Evolutionary conservation across 2,888 invertebrate genomes (phyloP).

Genomic region (Pachliopta kotzebuea): DNA sequence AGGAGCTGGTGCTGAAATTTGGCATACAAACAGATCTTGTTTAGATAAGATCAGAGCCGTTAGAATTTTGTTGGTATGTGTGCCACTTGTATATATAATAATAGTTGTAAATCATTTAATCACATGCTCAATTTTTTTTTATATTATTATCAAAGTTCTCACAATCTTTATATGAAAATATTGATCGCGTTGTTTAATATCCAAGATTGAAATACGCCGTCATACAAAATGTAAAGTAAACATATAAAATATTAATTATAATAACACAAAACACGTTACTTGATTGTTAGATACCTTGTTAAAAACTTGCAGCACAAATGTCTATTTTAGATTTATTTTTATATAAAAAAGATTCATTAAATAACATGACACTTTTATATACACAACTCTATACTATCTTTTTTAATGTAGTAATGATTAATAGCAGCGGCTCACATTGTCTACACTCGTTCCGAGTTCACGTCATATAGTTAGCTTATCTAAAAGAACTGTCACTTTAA

Average conservation of each 20-base stretch:
- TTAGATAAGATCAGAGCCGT: too few species aligned
- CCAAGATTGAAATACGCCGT: neutral
- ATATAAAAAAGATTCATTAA: too few species aligned
- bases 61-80: too few species aligned
- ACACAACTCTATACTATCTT: neutral
- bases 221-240: neutral
- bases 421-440: neutral
- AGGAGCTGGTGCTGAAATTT: too few species aligned
- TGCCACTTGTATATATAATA: too few species aligned
- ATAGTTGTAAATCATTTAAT: too few species aligned
- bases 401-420: neutral
- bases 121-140: too few species aligned
- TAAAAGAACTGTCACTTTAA: constrained; percentile 3
- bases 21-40: too few species aligned
- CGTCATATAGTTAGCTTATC: constrained; percentile 14
- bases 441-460: neutral
- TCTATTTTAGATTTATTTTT: too few species aligned
- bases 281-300: neutral
- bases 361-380: too few species aligned
- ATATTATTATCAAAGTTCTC: too few species aligned
- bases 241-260: neutral
- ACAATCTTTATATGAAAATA: neutral
- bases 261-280: neutral
- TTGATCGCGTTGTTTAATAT: neutral
- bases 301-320: too few species aligned